phyloP scores from a whole-genome alignment of 2,797 vertebrate species.

The Macropodus opercularis region DNA sequence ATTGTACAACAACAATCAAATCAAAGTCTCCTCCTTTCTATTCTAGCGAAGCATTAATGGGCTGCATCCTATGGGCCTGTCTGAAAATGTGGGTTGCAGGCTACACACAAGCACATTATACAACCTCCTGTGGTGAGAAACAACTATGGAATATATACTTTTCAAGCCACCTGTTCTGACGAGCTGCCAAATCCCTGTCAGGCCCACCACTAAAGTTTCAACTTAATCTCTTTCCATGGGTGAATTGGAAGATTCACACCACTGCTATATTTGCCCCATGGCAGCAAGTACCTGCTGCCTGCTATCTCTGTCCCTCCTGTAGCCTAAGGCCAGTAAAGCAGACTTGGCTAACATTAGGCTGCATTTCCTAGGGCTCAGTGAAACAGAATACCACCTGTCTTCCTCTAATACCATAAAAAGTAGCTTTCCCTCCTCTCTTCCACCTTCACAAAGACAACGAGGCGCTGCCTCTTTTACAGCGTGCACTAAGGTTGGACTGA shows the following conservation, averaged over 20 bases:
- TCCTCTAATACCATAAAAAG: constrained; percentile 68
- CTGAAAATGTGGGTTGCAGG: not conserved
- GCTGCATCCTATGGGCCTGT: not conserved
- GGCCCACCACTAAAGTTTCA: constrained; percentile 48
- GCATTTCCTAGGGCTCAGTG: constrained; percentile 70
- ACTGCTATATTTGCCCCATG: constrained; percentile 67
- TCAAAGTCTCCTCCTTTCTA: not conserved
- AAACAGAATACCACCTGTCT: constrained; percentile 74
- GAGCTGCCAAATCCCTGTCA: constrained; percentile 54
- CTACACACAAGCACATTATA: not conserved
- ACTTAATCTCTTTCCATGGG: constrained; percentile 47
- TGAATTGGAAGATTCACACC: constrained; percentile 63
- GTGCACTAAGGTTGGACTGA: constrained; percentile 46
- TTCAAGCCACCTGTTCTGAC: constrained; percentile 36
- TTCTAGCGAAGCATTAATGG: not conserved
- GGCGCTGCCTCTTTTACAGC: constrained; percentile 42
- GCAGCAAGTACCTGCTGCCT: constrained; percentile 69
- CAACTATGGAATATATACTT: not conserved
- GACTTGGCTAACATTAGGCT: constrained; percentile 73
- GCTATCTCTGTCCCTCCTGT: constrained; percentile 66
- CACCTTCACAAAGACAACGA: constrained; percentile 65
- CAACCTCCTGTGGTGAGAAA: constrained; percentile 3
- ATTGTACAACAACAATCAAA: too few relatives aligned
- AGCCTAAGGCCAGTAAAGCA: constrained; percentile 73
- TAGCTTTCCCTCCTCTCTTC: constrained; percentile 63